phyloP scores from a whole-genome alignment of 2,113 vertebrate genomes.

The Bubo blakistoni region DNA sequence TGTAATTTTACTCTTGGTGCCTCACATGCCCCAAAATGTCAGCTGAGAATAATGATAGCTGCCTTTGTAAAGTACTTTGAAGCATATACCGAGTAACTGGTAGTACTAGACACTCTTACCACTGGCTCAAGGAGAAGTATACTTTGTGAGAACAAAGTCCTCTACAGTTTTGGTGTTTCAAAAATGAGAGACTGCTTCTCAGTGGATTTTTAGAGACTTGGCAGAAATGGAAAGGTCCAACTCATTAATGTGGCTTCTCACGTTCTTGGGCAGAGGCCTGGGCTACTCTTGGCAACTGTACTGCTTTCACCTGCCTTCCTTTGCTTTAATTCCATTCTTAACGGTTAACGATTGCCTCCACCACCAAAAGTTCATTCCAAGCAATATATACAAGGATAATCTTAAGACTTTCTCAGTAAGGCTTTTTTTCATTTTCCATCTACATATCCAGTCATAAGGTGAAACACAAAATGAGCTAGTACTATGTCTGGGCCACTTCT shows the following conservation, averaged over 20 bases:
- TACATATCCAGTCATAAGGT: background rate
- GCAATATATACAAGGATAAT: background rate
- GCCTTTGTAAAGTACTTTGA: background rate
- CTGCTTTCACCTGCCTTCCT: background rate
- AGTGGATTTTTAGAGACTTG: background rate
- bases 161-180: background rate
- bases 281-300: background rate
- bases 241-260: background rate
- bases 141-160: background rate
- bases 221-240: background rate
- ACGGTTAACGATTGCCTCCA: background rate
- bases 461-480: background rate
- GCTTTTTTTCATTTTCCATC: background rate
- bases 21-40: background rate
- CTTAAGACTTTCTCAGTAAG: background rate
- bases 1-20: background rate
- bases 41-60: background rate
- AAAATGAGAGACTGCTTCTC: background rate
- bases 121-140: background rate
- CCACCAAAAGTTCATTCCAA: background rate
- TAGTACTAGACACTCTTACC: background rate
- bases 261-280: background rate
- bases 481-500: background rate
- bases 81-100: background rate
- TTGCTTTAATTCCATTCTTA: background rate